These are phyloP conservation scores for Apteryx owenii DNA, from an alignment of 2,113 vertebrate species.

Conservation along the genomic window DNA sequence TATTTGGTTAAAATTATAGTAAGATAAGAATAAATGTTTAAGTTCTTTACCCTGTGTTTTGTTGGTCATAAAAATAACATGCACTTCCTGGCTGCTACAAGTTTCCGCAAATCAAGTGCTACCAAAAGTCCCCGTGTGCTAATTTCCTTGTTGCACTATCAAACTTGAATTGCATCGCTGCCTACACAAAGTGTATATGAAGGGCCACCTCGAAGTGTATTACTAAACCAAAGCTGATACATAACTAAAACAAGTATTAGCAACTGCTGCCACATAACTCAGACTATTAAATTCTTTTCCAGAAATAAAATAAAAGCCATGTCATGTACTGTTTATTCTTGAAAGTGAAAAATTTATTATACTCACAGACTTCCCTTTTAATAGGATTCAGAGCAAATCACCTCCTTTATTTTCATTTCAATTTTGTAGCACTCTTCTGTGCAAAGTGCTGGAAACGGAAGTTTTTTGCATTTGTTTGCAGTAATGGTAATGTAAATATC, in stretches of 20 bases:
- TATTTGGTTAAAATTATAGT: background rate
- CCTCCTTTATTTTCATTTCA: background rate
- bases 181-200: background rate
- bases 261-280: background rate
- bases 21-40: background rate
- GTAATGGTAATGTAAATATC: background rate
- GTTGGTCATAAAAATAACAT: background rate
- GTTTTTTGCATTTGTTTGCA: background rate
- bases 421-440: background rate
- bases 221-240: slow-evolving; percentile 7
- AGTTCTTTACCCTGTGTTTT: background rate
- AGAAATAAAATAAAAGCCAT: slow-evolving; percentile 23
- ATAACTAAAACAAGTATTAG: slow-evolving; percentile 41
- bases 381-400: slow-evolving; percentile 7
- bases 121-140: background rate
- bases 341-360: slow-evolving; percentile 22
- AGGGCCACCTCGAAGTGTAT: background rate
- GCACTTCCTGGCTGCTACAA: background rate
- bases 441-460: background rate
- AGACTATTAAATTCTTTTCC: background rate
- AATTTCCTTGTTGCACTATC: background rate
- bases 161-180: background rate
- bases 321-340: slow-evolving; percentile 11
- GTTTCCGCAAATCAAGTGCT: background rate
- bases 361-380: background rate